Base-by-base conservation (phyloP, 1,140 invertebrate genomes). In the Drosophila trapezifrons region DNA sequence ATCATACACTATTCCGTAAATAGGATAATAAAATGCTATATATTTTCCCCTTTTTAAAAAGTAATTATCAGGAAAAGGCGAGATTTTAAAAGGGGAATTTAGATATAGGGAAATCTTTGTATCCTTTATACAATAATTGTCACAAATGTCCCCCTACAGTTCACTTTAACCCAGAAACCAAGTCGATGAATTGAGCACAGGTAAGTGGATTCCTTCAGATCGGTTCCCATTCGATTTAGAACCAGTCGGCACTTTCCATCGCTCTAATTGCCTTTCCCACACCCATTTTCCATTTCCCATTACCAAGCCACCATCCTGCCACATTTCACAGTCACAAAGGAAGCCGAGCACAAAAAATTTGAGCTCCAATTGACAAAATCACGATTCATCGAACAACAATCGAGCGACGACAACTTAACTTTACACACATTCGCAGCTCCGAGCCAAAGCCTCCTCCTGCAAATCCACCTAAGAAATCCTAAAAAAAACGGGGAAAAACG, bases 401-500 rank as follows among this genome's bases (percentile, higher is more conserved):
- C 64, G 58, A 67, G 51, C 69, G 76, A 76, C 76, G 62, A 80
- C 81, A 89, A 80, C 84, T 89, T 83, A 83, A 87, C 80, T 87
- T 80, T 70, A 66, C 66, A 83, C 78, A 86, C 83, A 87, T 76
- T 72, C 56, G 64, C 42, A 38, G 38, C 25, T 56, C 47, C 40
- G 13, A 66, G 42, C 37, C 29, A 37, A 46, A 63, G 35, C 51
- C 56, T 76, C 62, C 55, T 71, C 45, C 65, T 69, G 27, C 18
- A 46, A 58, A 22, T 32, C 42, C 72, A 58, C 37, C 59, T 38
- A 66, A 37, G 29, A 66, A 69, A 52, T 27, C 17, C 43, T 25
- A 18, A 12, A 38, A 12, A 40, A 35, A 40, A 29, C 5, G 15
- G 37, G 46, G 27, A 20, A 51, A 51, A 54, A 20, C 9, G 64